Evolutionary conservation across 2,113 vertebrate genomes (phyloP).

Genomic region (Uria lomvia): DNA sequence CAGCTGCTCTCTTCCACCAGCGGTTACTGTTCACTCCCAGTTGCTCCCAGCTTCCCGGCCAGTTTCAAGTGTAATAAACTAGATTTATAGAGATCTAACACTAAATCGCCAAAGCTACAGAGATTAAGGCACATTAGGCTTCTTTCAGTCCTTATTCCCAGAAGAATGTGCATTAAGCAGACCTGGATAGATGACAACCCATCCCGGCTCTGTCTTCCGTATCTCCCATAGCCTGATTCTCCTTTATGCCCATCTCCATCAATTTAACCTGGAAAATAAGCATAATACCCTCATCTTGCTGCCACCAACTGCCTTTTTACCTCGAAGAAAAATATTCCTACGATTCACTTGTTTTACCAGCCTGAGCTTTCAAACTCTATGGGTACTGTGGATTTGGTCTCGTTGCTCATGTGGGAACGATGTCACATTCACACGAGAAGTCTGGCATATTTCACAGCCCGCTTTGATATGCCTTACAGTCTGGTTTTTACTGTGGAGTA

Average conservation of each 20-base stretch:
- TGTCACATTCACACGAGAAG: rapidly evolving
- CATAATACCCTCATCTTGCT: background rate
- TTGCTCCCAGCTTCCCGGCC: background rate
- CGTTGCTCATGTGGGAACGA: rapidly evolving
- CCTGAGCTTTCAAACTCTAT: background rate
- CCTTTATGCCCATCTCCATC: background rate
- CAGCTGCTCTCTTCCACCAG: background rate
- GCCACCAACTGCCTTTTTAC: background rate
- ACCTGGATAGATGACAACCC: rapidly evolving
- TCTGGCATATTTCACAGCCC: background rate
- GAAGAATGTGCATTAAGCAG: background rate
- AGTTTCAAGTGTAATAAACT: background rate
- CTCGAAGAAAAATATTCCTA: background rate
- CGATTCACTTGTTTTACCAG: background rate
- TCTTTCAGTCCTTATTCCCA: background rate
- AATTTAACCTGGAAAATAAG: background rate
- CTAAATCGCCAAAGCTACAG: background rate
- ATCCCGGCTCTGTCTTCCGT: background rate
- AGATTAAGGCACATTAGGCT: background rate
- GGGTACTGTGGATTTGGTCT: background rate
- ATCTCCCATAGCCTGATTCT: background rate
- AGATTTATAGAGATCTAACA: background rate
- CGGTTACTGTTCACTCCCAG: rapidly evolving
- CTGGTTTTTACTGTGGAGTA: background rate
- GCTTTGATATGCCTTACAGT: background rate